Evolutionary conservation across 2,113 vertebrate genomes (phyloP), one percentile per base, ranked within the genome.

Genomic region (Mastomys natalensis): DNA sequence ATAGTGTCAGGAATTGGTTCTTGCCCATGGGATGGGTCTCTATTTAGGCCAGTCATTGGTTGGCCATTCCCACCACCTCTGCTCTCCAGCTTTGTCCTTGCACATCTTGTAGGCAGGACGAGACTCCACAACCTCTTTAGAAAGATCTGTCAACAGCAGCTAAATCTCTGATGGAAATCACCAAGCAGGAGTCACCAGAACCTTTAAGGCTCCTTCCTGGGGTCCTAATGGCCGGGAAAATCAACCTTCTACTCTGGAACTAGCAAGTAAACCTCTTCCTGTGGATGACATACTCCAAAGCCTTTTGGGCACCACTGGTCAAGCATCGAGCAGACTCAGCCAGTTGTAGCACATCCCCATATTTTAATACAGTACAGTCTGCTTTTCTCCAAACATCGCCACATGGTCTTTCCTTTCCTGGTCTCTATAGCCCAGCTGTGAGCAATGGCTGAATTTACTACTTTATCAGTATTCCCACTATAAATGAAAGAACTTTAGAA

Each of bases 171-270:
- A 98, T 98, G 73, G 99, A 99, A 96, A 97, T 97, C 45, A 98
- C 96, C 89, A 99, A 98, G 93, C 99, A 98, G 51, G 99, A 99
- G 73, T 93, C 99, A 73, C 98, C 98, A 0, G 99, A 99, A 97
- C 99, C 99, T 17, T 98, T 99, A 96, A 98, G 99, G 58, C 99
- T 99, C 95, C 99, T 99, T 96, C 99, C 99, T 51, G 99, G 99
- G 73, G 99, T 99, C 85, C 98, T 99, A 80, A 98, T 99, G 99
- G 99, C 60, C 99, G 99, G 99, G 99, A 99, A 94, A 99, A 99
- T 82, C 99, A 99, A 21, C 97, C 99, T 74, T 99, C 99, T 85
- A 98, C 99, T 95, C 98, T 99, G 95, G 99, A 99, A 94, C 95
- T 99, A 95, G 99, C 99, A 91, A 99, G 98, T 95, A 99, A 99